Evolutionary conservation across 1,140 invertebrate genomes (phyloP).

Genomic region (Bombus huntii): DNA sequence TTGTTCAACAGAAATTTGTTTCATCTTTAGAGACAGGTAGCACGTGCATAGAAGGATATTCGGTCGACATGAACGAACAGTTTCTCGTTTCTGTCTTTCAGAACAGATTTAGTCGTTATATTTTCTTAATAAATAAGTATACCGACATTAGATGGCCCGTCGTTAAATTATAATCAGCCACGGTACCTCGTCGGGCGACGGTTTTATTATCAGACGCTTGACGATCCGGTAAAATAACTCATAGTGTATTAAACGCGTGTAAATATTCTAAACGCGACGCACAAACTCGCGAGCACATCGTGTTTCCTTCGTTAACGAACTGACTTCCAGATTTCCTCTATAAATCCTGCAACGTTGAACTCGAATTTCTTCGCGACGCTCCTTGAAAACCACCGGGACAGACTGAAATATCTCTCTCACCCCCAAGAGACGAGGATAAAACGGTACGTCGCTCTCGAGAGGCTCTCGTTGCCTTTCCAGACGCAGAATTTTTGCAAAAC

Average conservation of each 20-base stretch:
- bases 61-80: neutral
- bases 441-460: neutral
- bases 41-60: too few relatives aligned
- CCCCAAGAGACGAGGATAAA: neutral
- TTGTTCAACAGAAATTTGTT: neutral
- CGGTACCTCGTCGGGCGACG: neutral
- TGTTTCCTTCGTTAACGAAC: neutral
- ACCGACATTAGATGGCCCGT: constrained; percentile 36
- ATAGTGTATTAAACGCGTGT: constrained; percentile 33
- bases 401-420: too few relatives aligned
- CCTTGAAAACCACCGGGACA: neutral
- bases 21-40: neutral
- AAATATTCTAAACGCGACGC: constrained; percentile 29
- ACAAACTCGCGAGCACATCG: neutral
- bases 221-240: constrained; percentile 40
- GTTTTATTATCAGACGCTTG: constrained; percentile 46
- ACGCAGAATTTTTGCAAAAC: constrained; percentile 3
- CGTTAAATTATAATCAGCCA: constrained; percentile 40
- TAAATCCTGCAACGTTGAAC: neutral
- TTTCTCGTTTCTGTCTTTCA: constrained; percentile 27
- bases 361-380: constrained; percentile 5
- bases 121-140: too few relatives aligned
- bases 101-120: constrained; percentile 10
- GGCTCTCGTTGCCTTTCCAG: neutral
- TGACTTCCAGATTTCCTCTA: constrained; percentile 1